Evolutionary conservation across 2,888 invertebrate species (phyloP), one percentile per base, ranked within the genome.

Genomic region (Mimachlamys varia): DNA sequence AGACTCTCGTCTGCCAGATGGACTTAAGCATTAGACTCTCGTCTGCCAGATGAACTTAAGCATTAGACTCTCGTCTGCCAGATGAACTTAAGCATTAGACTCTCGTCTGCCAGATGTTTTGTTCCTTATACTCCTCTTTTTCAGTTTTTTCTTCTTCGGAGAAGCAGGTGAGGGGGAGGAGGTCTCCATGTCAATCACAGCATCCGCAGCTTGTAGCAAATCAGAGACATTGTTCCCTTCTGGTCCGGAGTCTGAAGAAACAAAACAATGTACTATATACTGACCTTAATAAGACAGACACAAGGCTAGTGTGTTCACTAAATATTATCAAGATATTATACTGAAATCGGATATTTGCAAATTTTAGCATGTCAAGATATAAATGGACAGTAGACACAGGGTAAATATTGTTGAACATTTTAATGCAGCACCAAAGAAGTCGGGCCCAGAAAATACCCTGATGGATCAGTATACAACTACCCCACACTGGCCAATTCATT

Each of bases 21-120:
- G n/a, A n/a, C n/a, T n/a, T n/a, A n/a, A n/a, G 62, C 76, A 76
- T 76, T 76, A 76, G 76, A 76, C 33, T 76, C 76, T 76, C 33
- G 19, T 33, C 76, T 76, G 33, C 76, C 76, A 33, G 76, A 27
- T 27, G 27, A n/a, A n/a, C n/a, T n/a, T n/a, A n/a, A n/a, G 62
- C 76, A 76, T 76, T 76, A 76, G 76, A 76, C 33, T 76, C 76
- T 76, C 33, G 19, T 33, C 44, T 53, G 1, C 53, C 15, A 2
- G 15, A 13, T 12, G 53, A 10, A 12, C 53, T 76, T 76, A 12
- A 12, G 62, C 76, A 76, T 76, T 76, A 76, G 76, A 76, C 33
- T 76, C 76, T 76, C 33, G 19, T 33, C 76, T 76, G 33, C 76
- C 76, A 33, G 76, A 27, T 27, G 27, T 27, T 76, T 76, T 76